Conservation (phyloP, 2,888 invertebrate species). For the Griposia aprilina region DNA sequence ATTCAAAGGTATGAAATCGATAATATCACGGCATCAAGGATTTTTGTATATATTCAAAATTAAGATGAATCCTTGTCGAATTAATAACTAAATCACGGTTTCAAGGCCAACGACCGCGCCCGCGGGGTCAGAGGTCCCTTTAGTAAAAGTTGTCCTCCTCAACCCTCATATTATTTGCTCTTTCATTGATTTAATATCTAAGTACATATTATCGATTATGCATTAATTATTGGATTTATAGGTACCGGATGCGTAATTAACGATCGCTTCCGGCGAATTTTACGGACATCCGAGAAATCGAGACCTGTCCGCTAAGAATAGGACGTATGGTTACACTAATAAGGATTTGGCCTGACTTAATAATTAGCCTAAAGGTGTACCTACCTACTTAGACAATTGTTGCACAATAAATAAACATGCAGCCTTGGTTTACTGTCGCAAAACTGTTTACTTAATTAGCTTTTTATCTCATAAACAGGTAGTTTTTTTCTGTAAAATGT, state of each 20-base stretch:
- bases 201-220: conserved; percentile 6
- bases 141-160: conserved; percentile 44
- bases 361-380: conserved; percentile 18
- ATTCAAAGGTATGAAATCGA: conserved; percentile 10
- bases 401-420: not conserved
- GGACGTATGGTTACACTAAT: conserved; percentile 37
- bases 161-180: not conserved
- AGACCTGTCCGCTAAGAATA: conserved; percentile 51
- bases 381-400: not conserved
- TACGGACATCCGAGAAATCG: conserved; percentile 63
- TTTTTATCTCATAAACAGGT: not conserved
- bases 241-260: conserved; percentile 30
- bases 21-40: conserved; percentile 25
- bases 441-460: not conserved
- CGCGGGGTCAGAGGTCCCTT: conserved; percentile 59
- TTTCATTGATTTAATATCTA: not conserved
- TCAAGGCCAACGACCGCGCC: conserved; percentile 63
- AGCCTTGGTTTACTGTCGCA: not conserved
- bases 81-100: conserved; percentile 40
- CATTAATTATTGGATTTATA: conserved; percentile 2
- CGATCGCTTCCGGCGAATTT: conserved; percentile 41
- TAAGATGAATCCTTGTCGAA: conserved; percentile 32
- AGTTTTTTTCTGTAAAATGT: conserved; percentile 5
- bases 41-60: conserved; percentile 14
- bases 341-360: conserved; percentile 24